These are phyloP conservation scores for Hippolais icterina DNA, from an alignment of 2,113 vertebrate species.

Conservation along the genomic window DNA sequence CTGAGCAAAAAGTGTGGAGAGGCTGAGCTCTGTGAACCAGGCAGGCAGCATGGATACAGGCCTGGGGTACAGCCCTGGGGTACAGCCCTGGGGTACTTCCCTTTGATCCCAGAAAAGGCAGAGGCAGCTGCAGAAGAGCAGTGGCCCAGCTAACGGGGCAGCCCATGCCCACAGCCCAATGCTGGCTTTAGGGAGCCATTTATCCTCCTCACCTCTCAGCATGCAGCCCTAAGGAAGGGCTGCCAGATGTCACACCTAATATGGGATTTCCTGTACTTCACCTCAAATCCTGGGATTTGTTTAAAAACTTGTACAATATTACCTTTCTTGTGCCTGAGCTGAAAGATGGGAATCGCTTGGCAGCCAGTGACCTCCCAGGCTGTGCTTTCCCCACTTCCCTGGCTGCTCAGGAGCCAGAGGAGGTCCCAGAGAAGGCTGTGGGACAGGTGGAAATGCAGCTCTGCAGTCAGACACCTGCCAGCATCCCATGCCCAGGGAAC, in stretches of 20 bases:
- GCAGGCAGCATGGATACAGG: neutral
- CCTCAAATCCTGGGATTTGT: neutral
- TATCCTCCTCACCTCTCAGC: neutral
- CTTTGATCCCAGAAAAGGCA: neutral
- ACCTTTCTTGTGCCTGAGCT: neutral
- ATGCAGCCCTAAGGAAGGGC: neutral
- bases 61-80: neutral
- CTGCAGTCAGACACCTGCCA: neutral
- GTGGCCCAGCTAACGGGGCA: fast-evolving
- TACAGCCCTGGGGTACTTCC: neutral
- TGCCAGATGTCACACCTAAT: neutral
- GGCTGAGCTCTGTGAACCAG: neutral
- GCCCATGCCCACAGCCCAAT: neutral
- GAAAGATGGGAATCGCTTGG: neutral
- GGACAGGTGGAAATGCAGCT: neutral
- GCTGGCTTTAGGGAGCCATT: neutral
- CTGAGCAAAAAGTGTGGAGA: neutral
- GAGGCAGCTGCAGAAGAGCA: neutral
- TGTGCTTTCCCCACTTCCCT: neutral
- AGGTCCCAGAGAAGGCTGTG: neutral
- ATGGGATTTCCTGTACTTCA: neutral
- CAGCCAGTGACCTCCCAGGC: neutral
- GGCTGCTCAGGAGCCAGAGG: neutral
- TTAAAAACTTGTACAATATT: neutral
- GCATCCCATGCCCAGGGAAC: no score